A percentile compares a stretch with the other conserved stretches of the same genome.
phyloP scores from a whole-genome alignment of 2,888 invertebrate genomes.

The Petrolisthes cinctipes region DNA sequence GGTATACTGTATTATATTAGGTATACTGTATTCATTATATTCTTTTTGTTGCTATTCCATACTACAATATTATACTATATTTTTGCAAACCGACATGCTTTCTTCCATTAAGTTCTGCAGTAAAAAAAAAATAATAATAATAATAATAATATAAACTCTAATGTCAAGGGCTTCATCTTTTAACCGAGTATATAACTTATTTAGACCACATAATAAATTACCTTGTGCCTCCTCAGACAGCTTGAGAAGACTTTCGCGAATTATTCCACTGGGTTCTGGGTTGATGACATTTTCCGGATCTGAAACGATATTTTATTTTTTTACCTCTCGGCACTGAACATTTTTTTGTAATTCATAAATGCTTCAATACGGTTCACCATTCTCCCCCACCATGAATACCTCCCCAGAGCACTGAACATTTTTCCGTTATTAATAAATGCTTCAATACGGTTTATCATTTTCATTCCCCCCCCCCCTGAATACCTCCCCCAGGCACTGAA shows the following conservation, averaged over 20 bases:
- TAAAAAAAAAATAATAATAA: not conserved
- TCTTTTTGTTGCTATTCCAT: not conserved
- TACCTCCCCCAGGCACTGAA: no score
- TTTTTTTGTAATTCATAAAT: no score
- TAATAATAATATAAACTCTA: not conserved
- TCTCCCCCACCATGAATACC: no score
- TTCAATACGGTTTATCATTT: no score
- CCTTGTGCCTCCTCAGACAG: slow-evolving; percentile 40
- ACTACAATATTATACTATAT: not conserved
- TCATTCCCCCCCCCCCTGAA: no score
- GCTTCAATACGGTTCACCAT: no score
- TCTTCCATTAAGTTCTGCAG: not conserved
- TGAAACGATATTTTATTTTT: no score
- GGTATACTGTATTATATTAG: no score
- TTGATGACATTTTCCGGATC: not conserved
- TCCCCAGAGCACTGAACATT: no score
- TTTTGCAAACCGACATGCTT: not conserved
- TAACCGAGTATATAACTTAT: not conserved
- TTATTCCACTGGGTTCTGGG: slow-evolving; percentile 28
- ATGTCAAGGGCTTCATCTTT: not conserved
- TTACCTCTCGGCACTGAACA: no score
- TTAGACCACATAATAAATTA: not conserved
- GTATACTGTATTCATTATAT: not conserved
- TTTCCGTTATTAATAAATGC: no score
- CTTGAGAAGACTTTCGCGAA: slow-evolving; percentile 30